phyloP scores from a whole-genome alignment of 1,140 invertebrate species.

The Drosophila lini region DNA sequence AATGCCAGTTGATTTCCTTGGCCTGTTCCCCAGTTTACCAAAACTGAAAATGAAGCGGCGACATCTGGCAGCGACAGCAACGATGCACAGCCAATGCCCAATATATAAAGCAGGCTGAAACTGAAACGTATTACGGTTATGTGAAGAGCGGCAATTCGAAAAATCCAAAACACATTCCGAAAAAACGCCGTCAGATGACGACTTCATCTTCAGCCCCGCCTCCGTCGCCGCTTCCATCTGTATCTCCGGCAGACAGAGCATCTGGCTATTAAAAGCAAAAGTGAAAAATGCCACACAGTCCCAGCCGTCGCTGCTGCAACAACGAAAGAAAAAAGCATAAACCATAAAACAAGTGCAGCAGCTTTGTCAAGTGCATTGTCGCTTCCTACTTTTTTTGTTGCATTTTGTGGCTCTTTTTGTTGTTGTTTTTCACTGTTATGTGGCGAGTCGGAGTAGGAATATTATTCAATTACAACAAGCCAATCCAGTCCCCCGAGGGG shows the following conservation, averaged over 20 bases:
- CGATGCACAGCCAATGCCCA: slow-evolving; percentile 1
- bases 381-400: slow-evolving; percentile 61
- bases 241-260: slow-evolving; percentile 22
- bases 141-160: slow-evolving; percentile 72
- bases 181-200: slow-evolving; percentile 46
- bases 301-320: slow-evolving; percentile 28
- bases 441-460: slow-evolving; percentile 64
- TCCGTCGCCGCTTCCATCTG: slow-evolving; percentile 8
- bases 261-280: slow-evolving; percentile 79
- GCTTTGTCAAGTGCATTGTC: slow-evolving; percentile 75
- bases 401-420: background rate
- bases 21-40: slow-evolving; percentile 38
- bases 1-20: slow-evolving; percentile 64
- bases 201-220: slow-evolving; percentile 32
- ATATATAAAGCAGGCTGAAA: slow-evolving; percentile 31
- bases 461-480: slow-evolving; percentile 77
- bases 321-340: slow-evolving; percentile 30
- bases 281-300: slow-evolving; percentile 72
- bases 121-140: slow-evolving; percentile 65
- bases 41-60: slow-evolving; percentile 54
- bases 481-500: slow-evolving; percentile 63
- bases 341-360: slow-evolving; percentile 36
- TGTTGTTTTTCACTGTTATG: slow-evolving; percentile 37
- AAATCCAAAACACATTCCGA: slow-evolving; percentile 59
- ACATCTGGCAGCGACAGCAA: slow-evolving; percentile 67